A percentile compares a stretch with the other conserved stretches of the same genome.
phyloP scores from a whole-genome alignment of 2,797 vertebrate species.

The Rhadinocentrus ornatus region DNA sequence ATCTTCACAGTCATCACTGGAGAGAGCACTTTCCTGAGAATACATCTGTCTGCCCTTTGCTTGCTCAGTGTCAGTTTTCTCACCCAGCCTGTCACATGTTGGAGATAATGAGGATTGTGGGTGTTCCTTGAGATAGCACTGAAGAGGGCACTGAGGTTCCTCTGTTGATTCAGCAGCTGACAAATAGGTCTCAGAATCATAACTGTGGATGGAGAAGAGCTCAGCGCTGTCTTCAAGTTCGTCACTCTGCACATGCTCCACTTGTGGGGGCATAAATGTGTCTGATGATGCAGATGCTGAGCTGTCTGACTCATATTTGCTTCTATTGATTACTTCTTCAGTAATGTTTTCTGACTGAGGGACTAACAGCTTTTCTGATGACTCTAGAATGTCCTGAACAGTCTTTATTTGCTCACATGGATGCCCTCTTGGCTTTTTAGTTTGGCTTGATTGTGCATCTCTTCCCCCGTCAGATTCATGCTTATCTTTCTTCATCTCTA shows the following conservation, averaged over 20 bases:
- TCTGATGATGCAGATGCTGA: constrained; percentile 10
- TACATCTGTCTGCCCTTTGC: neutral
- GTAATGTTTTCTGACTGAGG: neutral
- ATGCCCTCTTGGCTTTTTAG: constrained; percentile 8
- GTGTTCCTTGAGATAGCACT: constrained; percentile 8
- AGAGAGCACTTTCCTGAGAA: neutral
- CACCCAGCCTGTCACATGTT: constrained; percentile 5
- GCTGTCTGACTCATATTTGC: constrained; percentile 22
- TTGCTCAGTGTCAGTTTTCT: neutral
- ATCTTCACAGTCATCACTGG: constrained; percentile 12
- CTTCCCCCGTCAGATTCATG: constrained; percentile 13
- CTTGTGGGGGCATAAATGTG: neutral
- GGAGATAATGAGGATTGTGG: constrained; percentile 15
- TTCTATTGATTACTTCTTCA: neutral
- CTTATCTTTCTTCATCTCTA: constrained; percentile 10
- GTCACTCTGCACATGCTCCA: constrained; percentile 43
- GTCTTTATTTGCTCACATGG: constrained; percentile 1
- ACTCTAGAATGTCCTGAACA: constrained; percentile 13
- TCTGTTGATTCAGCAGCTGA: constrained; percentile 64
- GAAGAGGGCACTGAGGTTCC: constrained; percentile 28
- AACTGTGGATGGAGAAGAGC: constrained; percentile 55
- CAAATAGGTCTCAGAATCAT: constrained; percentile 68
- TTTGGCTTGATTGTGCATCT: constrained; percentile 13
- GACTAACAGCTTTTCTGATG: neutral
- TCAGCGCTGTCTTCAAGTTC: constrained; percentile 47